A percentile compares a stretch with the other conserved stretches of the same genome.
Evolutionary conservation across 53 echinoderm and acorn worm species (phyloP).

Genomic region (Apostichopus leukothele): DNA sequence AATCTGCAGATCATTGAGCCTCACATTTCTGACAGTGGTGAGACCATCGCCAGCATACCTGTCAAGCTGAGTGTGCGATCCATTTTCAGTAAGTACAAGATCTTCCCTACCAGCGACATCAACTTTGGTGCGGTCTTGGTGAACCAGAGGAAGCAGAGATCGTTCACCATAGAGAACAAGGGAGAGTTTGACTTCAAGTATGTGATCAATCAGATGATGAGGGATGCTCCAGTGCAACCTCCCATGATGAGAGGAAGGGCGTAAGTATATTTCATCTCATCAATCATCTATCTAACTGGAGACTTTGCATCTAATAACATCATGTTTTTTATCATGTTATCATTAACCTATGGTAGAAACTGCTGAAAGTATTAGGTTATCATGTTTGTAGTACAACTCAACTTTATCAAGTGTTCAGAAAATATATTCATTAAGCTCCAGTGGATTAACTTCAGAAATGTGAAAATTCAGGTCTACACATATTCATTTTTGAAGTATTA

Average conservation of each 20-base stretch:
- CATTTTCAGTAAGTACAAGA: conserved; percentile 98
- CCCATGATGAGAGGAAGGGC: conserved; percentile 81
- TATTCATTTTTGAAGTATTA: too few relatives aligned
- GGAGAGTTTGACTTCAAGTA: conserved; percentile 99
- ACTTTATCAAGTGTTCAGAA: too few relatives aligned
- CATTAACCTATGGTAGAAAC: too few relatives aligned
- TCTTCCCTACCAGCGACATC: conserved; percentile 95
- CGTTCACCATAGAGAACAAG: conserved; percentile 97
- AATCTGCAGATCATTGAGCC: conserved; percentile 84
- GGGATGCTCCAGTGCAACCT: conserved; percentile 72
- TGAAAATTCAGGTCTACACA: too few relatives aligned
- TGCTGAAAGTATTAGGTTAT: too few relatives aligned
- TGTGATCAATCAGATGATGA: conserved; percentile 81
- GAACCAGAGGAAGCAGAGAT: conserved; percentile 71
- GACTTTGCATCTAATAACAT: too few relatives aligned
- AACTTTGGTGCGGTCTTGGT: conserved; percentile 94
- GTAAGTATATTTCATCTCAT: conserved; percentile 58
- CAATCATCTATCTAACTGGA: too few relatives aligned
- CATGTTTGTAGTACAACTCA: too few relatives aligned
- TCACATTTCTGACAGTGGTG: conserved; percentile 82
- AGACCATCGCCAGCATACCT: conserved; percentile 95
- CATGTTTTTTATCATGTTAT: too few relatives aligned
- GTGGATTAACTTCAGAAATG: too few relatives aligned
- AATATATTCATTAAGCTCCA: too few relatives aligned
- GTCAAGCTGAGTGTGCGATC: conserved; percentile 96